These are phyloP conservation scores for Tympanoctomys barrerae DNA, from an alignment of 2,797 vertebrate species.

Conservation along the genomic window DNA sequence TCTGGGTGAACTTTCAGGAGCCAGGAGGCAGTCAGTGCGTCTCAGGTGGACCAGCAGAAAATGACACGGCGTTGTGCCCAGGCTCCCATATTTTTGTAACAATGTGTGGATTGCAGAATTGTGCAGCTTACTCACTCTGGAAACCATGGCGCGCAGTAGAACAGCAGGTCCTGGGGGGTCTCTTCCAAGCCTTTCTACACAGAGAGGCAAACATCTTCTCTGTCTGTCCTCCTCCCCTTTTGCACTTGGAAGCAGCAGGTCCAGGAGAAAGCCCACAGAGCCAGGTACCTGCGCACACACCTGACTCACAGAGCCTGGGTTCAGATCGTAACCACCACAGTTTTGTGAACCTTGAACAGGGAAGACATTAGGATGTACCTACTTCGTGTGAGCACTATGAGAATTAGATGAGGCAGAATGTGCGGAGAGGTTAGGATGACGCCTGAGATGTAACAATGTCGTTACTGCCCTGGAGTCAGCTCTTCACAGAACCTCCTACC, in stretches of 20 bases:
- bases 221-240: neutral
- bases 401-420: neutral
- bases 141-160: neutral
- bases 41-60: neutral
- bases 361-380: neutral
- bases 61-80: neutral
- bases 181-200: neutral
- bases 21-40: neutral
- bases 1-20: too few species aligned
- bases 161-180: neutral
- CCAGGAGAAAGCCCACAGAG: too few species aligned
- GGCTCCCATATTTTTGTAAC: neutral
- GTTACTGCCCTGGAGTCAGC: neutral
- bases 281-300: neutral
- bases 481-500: neutral
- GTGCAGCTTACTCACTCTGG: neutral
- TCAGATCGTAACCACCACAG: neutral
- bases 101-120: neutral
- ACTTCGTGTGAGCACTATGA: neutral
- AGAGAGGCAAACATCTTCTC: neutral
- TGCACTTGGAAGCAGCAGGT: neutral
- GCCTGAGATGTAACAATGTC: neutral
- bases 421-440: neutral
- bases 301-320: neutral
- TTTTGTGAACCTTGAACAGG: neutral